phyloP scores from a whole-genome alignment of 2,113 vertebrate genomes.

The Semnopithecus entellus region DNA sequence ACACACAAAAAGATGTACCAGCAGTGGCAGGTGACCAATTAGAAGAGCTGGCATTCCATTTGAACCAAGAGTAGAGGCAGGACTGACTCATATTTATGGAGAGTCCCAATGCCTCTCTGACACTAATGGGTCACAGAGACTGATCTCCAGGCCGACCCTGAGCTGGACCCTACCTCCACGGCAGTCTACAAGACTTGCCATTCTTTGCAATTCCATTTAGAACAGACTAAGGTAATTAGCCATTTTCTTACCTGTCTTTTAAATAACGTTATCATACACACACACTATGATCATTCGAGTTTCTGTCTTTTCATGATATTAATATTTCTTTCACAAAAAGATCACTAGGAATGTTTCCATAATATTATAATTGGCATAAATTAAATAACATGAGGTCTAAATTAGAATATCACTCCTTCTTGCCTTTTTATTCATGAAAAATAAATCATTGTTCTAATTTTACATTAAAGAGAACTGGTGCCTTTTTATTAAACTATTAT shows the following conservation, averaged over 20 bases:
- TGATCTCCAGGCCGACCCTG: neutral
- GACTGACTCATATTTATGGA: neutral
- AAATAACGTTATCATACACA: neutral
- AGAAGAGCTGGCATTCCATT: too few species aligned
- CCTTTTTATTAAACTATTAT: constrained; percentile 65
- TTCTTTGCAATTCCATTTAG: neutral
- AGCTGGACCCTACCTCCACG: neutral
- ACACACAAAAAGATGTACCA: neutral
- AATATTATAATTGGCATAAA: constrained; percentile 63
- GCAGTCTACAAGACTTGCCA: neutral
- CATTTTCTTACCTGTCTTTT: neutral
- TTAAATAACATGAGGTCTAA: constrained; percentile 50
- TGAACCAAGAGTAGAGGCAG: neutral
- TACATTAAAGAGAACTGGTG: constrained; percentile 36
- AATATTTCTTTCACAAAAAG: neutral
- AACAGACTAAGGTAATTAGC: neutral
- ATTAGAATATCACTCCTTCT: constrained; percentile 64
- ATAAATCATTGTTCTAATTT: constrained; percentile 76
- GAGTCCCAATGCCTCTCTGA: neutral
- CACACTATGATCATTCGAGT: neutral
- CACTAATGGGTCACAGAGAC: neutral
- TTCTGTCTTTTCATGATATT: neutral
- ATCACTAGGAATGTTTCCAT: constrained; percentile 47
- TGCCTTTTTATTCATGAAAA: constrained; percentile 55
- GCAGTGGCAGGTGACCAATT: neutral